A percentile compares a stretch with the other conserved stretches of the same genome.
These are phyloP conservation scores for Zaprionus bogoriensis DNA, from an alignment of 2,888 invertebrate species.

Conservation along the genomic window DNA sequence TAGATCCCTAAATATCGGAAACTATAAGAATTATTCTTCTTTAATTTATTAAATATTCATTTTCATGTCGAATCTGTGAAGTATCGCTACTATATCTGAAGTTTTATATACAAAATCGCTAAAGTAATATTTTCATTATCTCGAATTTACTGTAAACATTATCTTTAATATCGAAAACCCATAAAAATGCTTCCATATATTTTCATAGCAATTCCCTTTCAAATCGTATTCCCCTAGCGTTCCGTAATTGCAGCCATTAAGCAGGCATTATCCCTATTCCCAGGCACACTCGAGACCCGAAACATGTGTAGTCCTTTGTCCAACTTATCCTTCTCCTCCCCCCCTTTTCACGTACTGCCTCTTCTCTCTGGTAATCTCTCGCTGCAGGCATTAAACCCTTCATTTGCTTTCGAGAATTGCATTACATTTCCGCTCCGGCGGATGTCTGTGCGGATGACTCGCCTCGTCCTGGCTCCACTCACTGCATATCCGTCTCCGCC, in stretches of 20 bases:
- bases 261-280: neutral
- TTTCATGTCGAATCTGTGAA: too few relatives aligned
- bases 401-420: conserved; percentile 65
- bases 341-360: neutral
- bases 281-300: neutral
- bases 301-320: conserved; percentile 26
- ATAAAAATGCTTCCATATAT: too few relatives aligned
- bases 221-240: neutral
- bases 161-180: too few relatives aligned
- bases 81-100: too few relatives aligned
- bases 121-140: too few relatives aligned
- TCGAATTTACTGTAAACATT: too few relatives aligned
- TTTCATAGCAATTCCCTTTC: neutral
- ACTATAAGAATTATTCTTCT: too few relatives aligned
- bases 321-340: neutral
- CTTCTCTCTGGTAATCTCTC: neutral
- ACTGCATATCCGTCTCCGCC: conserved; percentile 44
- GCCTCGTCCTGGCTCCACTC: too few relatives aligned
- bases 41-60: too few relatives aligned
- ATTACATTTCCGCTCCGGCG: conserved; percentile 54
- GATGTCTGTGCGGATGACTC: conserved; percentile 21
- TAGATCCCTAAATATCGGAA: too few relatives aligned
- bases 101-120: too few relatives aligned
- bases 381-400: conserved; percentile 51
- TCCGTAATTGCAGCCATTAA: too few relatives aligned